These are phyloP conservation scores for Meriones psammophilus DNA, from an alignment of 2,797 vertebrate species.

Conservation along the genomic window DNA sequence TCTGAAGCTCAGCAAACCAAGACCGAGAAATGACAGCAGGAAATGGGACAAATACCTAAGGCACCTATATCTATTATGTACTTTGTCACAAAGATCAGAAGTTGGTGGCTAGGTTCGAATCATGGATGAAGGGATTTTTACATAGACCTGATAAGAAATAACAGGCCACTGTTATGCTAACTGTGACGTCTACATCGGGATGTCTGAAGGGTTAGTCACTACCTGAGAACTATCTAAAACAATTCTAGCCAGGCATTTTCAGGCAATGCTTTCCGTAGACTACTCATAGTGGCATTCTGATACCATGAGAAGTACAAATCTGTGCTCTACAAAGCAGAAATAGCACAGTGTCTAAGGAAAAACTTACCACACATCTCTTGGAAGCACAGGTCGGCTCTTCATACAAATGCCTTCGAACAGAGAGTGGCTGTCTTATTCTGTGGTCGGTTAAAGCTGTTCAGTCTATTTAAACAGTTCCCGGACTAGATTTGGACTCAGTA, in stretches of 20 bases:
- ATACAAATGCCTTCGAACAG: not conserved
- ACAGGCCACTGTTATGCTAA: not conserved
- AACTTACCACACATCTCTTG: not conserved
- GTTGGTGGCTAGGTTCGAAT: not conserved
- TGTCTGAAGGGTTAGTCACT: not conserved
- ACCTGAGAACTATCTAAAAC: not conserved
- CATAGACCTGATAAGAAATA: not conserved
- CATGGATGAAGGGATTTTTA: not conserved
- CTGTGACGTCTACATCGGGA: not conserved
- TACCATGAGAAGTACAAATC: not conserved
- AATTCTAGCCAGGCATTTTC: not conserved
- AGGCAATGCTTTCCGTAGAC: not conserved
- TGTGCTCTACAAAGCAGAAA: accelerated
- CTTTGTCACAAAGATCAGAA: not conserved
- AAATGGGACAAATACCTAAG: not conserved
- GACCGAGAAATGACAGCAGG: not conserved
- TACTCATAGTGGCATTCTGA: not conserved
- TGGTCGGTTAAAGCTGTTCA: not conserved
- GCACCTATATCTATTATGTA: not conserved
- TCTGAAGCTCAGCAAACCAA: not conserved
- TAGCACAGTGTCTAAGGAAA: not conserved
- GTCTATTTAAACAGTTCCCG: constrained; percentile 24
- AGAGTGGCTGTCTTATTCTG: not conserved
- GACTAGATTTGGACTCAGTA: not conserved
- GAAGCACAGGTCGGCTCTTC: not conserved